phyloP scores from a whole-genome alignment of 2,888 invertebrate species.

The Suillia variegata region DNA sequence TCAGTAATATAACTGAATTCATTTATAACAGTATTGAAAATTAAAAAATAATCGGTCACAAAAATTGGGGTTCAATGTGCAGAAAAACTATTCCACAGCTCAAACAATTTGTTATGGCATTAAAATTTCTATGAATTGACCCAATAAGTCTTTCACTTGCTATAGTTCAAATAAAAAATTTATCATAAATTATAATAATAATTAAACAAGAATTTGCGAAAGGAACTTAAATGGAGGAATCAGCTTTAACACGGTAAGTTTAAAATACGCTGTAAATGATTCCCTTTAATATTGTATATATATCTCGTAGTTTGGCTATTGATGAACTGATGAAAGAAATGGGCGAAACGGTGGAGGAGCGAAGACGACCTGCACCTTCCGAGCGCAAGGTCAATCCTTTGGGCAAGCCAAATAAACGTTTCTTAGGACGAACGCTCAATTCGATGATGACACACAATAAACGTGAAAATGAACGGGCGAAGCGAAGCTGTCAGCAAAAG shows the following conservation, averaged over 20 bases:
- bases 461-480: slow-evolving; percentile 39
- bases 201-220: too few relatives aligned
- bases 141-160: too few relatives aligned
- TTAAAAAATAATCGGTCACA: too few relatives aligned
- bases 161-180: neutral
- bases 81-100: too few relatives aligned
- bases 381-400: slow-evolving; percentile 52
- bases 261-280: neutral
- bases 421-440: slow-evolving; percentile 49
- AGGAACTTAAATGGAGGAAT: slow-evolving; percentile 47
- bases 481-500: slow-evolving; percentile 41
- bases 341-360: slow-evolving; percentile 16
- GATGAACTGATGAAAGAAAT: slow-evolving; percentile 47
- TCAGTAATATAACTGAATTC: too few relatives aligned
- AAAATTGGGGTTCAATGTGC: too few relatives aligned
- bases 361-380: slow-evolving; percentile 15
- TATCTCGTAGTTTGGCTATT: slow-evolving; percentile 40
- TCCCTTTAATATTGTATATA: neutral
- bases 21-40: too few relatives aligned
- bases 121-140: too few relatives aligned
- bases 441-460: slow-evolving; percentile 46
- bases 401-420: slow-evolving; percentile 50
- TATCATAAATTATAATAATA: neutral
- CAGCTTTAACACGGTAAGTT: slow-evolving; percentile 41
- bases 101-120: too few relatives aligned